Base-by-base conservation (phyloP, 1,140 invertebrate species). In the Drosophila saltans region DNA sequence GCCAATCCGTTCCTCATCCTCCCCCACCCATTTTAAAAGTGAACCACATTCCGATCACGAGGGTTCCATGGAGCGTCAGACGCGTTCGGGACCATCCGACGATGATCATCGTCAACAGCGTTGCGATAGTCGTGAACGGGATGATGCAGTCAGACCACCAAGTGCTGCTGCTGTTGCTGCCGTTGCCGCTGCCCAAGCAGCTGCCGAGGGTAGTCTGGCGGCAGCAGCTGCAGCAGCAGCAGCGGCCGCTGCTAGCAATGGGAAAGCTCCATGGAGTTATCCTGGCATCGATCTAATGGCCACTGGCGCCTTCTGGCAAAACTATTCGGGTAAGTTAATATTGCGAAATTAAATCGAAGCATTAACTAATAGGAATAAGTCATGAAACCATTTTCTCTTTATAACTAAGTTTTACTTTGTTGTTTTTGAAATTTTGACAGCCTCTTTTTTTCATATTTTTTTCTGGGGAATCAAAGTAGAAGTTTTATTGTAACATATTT, bases 231-330 rank as follows among this genome's bases (percentile, higher is more conserved):
- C 89, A 26, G 90, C 90, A 3, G 90, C 90, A 39, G 90, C 90
- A 33, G 90, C 90, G 0, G 90, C 91, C 16, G 91, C 91, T 33
- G 82, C 91, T 24, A 81, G 76, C 63, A 88, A 81, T 57, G 91
- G 91, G 1, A 92, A 92, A 28, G 78, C 72, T 74, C 94, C 94
- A 33, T 96, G 96, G 96, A 95, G 94, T 78, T 96, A 96, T 92
- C 94, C 95, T n/a, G 95, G 95, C 61, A 94, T 96, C 41, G 95
- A 95, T 74, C 94, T 96, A 81, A 96, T 96, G 93, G 95, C 94
- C 79, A 95, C 95, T 65, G 95, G 96, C 2, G 96, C 96, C 24
- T 97, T 97, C 92, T 97, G 96, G 96, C 96, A 97, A 92, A 97
- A 97, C 92, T 97, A 97, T 93, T 97, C 96, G 91, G 96, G 96